Evolutionary conservation across 2,888 invertebrate genomes (phyloP).

Genomic region (Euspilapteryx auroguttella): DNA sequence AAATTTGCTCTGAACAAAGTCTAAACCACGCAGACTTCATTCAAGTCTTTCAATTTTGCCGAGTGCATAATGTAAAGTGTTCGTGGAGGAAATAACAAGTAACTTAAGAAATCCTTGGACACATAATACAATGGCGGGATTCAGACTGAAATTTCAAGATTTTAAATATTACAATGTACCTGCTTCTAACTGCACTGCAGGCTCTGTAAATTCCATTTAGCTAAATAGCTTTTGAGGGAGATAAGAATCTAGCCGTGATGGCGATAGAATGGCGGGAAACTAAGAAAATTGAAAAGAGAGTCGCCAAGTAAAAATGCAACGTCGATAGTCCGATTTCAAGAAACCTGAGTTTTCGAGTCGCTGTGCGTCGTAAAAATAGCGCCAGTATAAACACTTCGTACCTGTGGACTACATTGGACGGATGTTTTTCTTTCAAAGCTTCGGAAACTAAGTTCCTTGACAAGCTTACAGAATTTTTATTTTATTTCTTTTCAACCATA

Average conservation of each 20-base stretch:
- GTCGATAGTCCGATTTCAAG: constrained; percentile 50
- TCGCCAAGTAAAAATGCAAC: constrained; percentile 47
- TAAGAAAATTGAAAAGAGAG: constrained; percentile 61
- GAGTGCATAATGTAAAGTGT: constrained; percentile 35
- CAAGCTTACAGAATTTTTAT: too few relatives aligned
- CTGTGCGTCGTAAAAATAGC: constrained; percentile 42
- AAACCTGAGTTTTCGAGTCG: constrained; percentile 48
- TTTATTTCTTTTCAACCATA: too few relatives aligned
- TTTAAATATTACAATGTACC: constrained; percentile 60
- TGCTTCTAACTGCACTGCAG: constrained; percentile 58
- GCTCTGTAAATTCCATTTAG: constrained; percentile 61
- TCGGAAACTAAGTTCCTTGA: too few relatives aligned
- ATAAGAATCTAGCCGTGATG: constrained; percentile 60
- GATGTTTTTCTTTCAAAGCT: too few relatives aligned
- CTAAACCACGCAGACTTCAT: too few relatives aligned
- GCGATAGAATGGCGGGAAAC: constrained; percentile 41
- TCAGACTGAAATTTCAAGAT: constrained; percentile 53
- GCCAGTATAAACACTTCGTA: too few relatives aligned
- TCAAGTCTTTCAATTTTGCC: constrained; percentile 27
- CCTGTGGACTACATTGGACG: too few relatives aligned
- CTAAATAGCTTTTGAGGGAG: constrained; percentile 59
- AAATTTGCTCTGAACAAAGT: too few relatives aligned
- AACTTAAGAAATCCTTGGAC: constrained; percentile 34
- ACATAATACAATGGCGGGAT: constrained; percentile 41
- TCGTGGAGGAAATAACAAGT: too few relatives aligned